Conservation (phyloP, 2,113 vertebrate genomes). For the Xiphophorus couchianus region DNA sequence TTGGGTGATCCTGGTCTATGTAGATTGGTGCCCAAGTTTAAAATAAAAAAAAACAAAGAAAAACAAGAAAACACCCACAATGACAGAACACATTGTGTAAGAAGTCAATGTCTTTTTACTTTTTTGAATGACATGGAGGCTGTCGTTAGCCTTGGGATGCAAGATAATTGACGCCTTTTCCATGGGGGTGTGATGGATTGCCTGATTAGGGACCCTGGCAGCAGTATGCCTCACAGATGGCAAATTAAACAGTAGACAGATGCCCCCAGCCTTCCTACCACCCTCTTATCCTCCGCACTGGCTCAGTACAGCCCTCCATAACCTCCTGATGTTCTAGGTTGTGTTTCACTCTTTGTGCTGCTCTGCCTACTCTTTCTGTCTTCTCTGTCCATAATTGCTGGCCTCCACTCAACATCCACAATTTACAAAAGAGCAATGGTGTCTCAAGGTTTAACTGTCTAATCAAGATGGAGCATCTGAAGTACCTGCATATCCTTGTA, state of each 20-base stretch:
- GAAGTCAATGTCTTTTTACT: slow-evolving; percentile 28
- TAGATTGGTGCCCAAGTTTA: not conserved
- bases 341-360: slow-evolving; percentile 19
- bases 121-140: slow-evolving; percentile 48
- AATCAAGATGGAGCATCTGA: not conserved
- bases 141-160: slow-evolving; percentile 74
- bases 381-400: not conserved
- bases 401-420: slow-evolving; percentile 4
- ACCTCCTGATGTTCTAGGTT: slow-evolving; percentile 32
- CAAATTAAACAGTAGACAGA: slow-evolving; percentile 76
- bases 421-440: not conserved
- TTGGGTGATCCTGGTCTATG: not conserved
- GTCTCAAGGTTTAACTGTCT: not conserved
- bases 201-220: slow-evolving; percentile 83
- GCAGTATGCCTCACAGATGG: slow-evolving; percentile 81
- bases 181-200: slow-evolving; percentile 89
- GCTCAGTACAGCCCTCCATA: slow-evolving; percentile 12
- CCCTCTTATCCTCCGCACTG: slow-evolving; percentile 41
- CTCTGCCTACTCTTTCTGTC: not conserved
- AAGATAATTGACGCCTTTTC: slow-evolving; percentile 85
- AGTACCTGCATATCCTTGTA: slow-evolving; percentile 2
- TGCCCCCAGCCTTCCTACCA: slow-evolving; percentile 52
- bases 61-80: not conserved
- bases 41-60: not conserved
- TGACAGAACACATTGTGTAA: not conserved